phyloP scores from a whole-genome alignment of 2,113 vertebrate species.

The Verasper variegatus region DNA sequence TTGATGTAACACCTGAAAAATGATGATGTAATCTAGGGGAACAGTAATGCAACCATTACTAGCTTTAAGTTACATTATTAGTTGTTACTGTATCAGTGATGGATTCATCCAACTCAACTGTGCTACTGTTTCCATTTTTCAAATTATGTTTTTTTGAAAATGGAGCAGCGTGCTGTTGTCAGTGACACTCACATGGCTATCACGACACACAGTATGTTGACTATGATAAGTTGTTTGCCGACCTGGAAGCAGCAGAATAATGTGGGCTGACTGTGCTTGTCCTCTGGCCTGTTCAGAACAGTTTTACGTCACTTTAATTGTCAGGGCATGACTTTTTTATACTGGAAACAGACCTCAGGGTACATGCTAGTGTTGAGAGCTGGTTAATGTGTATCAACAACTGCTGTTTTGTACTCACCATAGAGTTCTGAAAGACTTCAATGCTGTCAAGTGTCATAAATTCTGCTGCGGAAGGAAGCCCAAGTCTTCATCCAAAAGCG shows the following conservation, averaged over 20 bases:
- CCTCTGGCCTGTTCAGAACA: background rate
- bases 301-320: background rate
- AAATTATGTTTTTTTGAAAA: too few species aligned
- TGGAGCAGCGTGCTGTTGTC: too few species aligned
- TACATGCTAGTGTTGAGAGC: background rate
- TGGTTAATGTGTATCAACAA: conserved; percentile 16
- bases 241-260: too few species aligned
- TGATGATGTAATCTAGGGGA: background rate
- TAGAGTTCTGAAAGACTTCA: conserved; percentile 96
- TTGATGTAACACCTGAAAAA: background rate
- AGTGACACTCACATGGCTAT: too few species aligned
- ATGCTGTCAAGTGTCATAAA: conserved; percentile 84
- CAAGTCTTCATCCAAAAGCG: conserved; percentile 86
- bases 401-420: conserved; percentile 28
- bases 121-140: too few species aligned
- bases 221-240: too few species aligned
- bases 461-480: conserved; percentile 83
- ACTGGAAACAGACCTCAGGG: background rate
- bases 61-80: too few species aligned
- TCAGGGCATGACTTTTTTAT: conserved; percentile 4
- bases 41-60: too few species aligned
- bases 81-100: too few species aligned
- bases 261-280: background rate
- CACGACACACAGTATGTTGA: too few species aligned
- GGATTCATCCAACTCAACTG: too few species aligned